Evolutionary conservation across 2,797 vertebrate species (phyloP).

Genomic region (Peromyscus aztecus): DNA sequence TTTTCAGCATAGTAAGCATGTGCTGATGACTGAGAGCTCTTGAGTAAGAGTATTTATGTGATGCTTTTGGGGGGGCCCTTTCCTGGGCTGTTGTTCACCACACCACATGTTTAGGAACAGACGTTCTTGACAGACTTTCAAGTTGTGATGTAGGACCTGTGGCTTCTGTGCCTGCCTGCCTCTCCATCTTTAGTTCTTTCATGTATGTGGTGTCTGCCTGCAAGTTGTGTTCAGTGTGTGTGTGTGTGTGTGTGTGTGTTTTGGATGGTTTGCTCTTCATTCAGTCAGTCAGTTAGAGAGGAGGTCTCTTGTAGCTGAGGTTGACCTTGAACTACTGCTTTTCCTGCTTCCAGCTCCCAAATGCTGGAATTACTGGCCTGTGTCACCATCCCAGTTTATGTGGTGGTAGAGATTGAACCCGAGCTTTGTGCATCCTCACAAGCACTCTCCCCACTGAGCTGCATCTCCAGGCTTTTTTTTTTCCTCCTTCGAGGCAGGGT

Average conservation of each 20-base stretch:
- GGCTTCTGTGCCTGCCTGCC: not conserved
- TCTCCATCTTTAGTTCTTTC: not conserved
- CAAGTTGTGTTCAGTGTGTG: not conserved
- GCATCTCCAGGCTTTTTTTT: not conserved
- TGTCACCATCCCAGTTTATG: not conserved
- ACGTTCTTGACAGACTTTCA: constrained; percentile 12
- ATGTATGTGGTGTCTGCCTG: not conserved
- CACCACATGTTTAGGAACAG: not conserved
- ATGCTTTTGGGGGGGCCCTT: not conserved
- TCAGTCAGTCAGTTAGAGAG: not conserved
- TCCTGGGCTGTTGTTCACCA: constrained; percentile 23
- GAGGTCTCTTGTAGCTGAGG: not conserved
- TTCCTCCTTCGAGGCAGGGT: not conserved
- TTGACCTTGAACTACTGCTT: not conserved
- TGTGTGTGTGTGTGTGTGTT: not conserved
- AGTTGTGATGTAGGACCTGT: not conserved
- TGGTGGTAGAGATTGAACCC: not conserved
- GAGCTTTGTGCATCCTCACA: not conserved
- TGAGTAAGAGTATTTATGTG: not conserved
- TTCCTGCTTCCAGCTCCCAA: not conserved
- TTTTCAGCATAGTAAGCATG: not conserved
- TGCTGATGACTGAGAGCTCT: not conserved
- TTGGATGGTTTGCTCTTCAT: not conserved
- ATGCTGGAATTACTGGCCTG: not conserved
- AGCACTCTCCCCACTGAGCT: not conserved